Evolutionary conservation across 2,888 invertebrate genomes (phyloP), one percentile per base, ranked within the genome.

Genomic region (Drosophila hamatofila): DNA sequence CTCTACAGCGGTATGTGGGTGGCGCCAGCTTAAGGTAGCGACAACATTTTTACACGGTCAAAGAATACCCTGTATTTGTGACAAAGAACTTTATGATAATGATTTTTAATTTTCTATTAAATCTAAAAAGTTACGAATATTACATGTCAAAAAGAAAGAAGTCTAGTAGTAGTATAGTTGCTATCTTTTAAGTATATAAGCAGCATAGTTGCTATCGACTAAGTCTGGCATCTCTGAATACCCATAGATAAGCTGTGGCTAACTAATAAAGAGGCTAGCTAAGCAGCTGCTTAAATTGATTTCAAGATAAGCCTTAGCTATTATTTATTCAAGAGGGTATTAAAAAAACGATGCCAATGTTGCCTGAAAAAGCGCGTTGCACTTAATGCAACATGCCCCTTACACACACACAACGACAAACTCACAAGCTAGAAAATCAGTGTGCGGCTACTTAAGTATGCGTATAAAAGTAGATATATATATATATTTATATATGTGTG

Each of bases 391-490:
- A 57, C 51, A 63, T 27, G 30, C 58, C 37, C 56, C 27, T 41
- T 14, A 79, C 23, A 75, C 60, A 61, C 41, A 44, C 35, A 67
- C 30, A 51, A 57, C 51, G 35, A 48, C 42, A 60, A 33, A 65
- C 56, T 57, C 23, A 61, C 60, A 54, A 52, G 51, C 72, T 52
- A 72, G 56, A 65, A 41, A 70, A 64, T 69, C 59, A 73, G 69
- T 78, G 88, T 81, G 83, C 52, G 88, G 86, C 86, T 88, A 89
- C 83, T 89, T 81, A 79, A 88, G 89, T 71, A 73, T 54, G 54
- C 63, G 73, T 72, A 57, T 66, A 64, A 56, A 44, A 51, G 42
- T 67, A 18, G 30, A 30, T 30, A 48, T 42, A 21, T 42, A 35
- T 69, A 25, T 58, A 41, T 68, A 48, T 67, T 54, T 56, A 8